These are phyloP conservation scores for human DNA, from an alignment of 2,113 vertebrate genomes.

Conservation along the genomic window DNA sequence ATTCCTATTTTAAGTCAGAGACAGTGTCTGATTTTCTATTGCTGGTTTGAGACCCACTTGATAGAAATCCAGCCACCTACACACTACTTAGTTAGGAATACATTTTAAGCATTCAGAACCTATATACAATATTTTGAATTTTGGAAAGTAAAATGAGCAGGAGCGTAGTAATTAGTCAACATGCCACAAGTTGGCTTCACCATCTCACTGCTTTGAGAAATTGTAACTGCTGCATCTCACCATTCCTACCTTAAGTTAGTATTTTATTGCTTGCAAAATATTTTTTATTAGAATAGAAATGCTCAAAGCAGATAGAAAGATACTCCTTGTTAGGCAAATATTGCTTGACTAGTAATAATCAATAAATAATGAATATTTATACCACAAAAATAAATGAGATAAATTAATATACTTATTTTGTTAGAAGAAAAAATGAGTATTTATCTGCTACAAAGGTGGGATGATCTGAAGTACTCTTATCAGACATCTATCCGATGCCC, in stretches of 20 bases:
- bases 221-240: background rate
- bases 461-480: background rate
- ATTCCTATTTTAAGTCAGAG: background rate
- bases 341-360: slow-evolving; percentile 25
- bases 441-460: slow-evolving; percentile 7
- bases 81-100: slow-evolving; percentile 37
- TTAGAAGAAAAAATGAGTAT: slow-evolving; percentile 23
- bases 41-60: background rate
- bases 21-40: slow-evolving; percentile 4
- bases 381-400: background rate
- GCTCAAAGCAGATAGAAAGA: slow-evolving; percentile 16
- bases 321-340: slow-evolving; percentile 54
- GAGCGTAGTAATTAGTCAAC: background rate
- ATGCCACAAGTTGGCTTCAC: background rate
- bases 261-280: slow-evolving; percentile 41
- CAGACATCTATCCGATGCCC: rapidly evolving
- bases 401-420: slow-evolving; percentile 33
- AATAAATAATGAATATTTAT: slow-evolving; percentile 41
- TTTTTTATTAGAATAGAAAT: slow-evolving; percentile 48
- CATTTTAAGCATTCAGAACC: slow-evolving; percentile 53
- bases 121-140: slow-evolving; percentile 1
- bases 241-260: background rate
- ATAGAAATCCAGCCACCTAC: slow-evolving; percentile 39
- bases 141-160: background rate
- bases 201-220: slow-evolving; percentile 6